Evolutionary conservation across 92 coral and sea anemone species (phyloP).

Genomic region (Epizoanthus rinbou): DNA sequence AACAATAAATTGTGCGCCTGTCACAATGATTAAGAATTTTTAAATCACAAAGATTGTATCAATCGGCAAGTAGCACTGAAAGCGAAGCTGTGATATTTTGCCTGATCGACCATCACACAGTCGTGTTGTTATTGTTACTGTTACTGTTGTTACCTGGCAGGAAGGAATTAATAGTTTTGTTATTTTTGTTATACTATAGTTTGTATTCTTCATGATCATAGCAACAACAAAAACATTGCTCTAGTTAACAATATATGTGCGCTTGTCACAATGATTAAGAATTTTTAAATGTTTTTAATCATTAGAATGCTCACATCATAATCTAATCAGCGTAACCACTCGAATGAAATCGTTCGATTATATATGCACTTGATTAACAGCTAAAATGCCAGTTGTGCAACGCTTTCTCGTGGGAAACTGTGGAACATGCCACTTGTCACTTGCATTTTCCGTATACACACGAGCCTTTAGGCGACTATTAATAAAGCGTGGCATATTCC

Average conservation of each 20-base stretch:
- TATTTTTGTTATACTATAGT: conserved; percentile 15
- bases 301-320: conserved; percentile 2
- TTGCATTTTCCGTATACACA: too few species aligned
- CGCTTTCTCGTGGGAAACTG: too few species aligned
- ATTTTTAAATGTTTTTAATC: conserved; percentile 10
- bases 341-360: neutral
- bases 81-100: neutral
- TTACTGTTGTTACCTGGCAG: neutral
- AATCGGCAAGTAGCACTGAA: neutral
- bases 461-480: too few species aligned
- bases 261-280: conserved; percentile 12
- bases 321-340: too few species aligned
- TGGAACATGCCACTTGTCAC: too few species aligned
- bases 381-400: neutral
- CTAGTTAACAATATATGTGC: neutral
- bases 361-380: neutral
- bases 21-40: conserved; percentile 4
- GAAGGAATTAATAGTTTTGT: conserved; percentile 8
- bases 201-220: neutral
- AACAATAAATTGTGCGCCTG: neutral
- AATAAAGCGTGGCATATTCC: too few species aligned
- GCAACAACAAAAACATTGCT: neutral
- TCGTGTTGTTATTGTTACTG: too few species aligned
- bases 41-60: conserved; percentile 19
- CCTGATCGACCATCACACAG: too few species aligned